These are phyloP conservation scores for Drosophila subpulchrella DNA, from an alignment of 1,140 invertebrate species.

Conservation along the genomic window DNA sequence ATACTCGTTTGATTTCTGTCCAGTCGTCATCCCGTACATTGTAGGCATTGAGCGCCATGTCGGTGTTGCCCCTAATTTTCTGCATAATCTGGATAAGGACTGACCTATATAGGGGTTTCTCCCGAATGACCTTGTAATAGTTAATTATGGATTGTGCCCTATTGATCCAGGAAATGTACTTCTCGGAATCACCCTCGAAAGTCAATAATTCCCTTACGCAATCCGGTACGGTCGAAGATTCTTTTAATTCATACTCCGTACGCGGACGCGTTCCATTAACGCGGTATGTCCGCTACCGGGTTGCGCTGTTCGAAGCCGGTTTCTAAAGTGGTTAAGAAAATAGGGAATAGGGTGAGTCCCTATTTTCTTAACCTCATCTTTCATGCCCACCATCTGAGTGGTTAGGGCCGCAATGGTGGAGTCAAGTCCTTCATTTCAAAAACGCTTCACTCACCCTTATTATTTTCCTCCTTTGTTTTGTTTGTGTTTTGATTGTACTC, in stretches of 20 bases:
- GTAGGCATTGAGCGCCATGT: not conserved
- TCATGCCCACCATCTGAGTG: not conserved
- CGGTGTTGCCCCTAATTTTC: slow-evolving; percentile 11
- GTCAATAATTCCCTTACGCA: not conserved
- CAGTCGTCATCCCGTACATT: slow-evolving; percentile 18
- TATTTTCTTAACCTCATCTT: not conserved
- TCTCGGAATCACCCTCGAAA: not conserved
- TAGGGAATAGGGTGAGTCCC: not conserved
- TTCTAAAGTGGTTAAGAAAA: not conserved
- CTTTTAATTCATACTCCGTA: no score
- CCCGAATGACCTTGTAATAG: no score
- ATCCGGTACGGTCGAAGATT: no score
- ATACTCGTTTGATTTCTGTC: slow-evolving; percentile 3
- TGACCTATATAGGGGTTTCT: slow-evolving; percentile 10
- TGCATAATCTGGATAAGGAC: not conserved
- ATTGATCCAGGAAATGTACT: slow-evolving; percentile 10
- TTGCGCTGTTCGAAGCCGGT: not conserved
- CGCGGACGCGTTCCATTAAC: not conserved
- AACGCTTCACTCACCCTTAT: no score
- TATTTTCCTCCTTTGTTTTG: no score
- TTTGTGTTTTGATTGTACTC: no score
- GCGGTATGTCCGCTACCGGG: no score
- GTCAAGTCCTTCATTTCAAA: no score
- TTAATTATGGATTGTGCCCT: no score
- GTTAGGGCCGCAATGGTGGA: not conserved